Base-by-base conservation (phyloP, 1,140 invertebrate genomes). In the Drosophila fuyamai region DNA sequence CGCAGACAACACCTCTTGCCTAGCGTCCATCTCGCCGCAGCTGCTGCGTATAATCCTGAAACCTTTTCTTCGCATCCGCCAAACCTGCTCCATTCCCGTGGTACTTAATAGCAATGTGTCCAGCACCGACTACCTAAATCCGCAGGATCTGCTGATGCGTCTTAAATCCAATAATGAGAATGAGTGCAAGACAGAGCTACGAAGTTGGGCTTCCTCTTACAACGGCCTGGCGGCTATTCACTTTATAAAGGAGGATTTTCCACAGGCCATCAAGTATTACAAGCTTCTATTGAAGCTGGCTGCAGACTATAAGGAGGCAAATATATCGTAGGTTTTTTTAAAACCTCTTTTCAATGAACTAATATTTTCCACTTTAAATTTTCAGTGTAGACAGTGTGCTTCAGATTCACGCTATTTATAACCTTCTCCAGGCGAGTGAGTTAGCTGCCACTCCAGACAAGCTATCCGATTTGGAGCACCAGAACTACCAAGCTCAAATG, bases 71-170 rank as follows among this genome's bases (percentile, higher is more conserved):
- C 93, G 94, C 43, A 93, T 97, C 43, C 93, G 96, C 2, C 95
- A 96, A 92, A 95, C 95, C 1, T 97, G 96, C 89, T 95, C 94
- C 16, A 95, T 97, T 92, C 96, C 96, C 2, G 95, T 96, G 84
- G 67, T 92, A 16, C 46, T 61, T 0, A 74, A 72, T 10, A 77
- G 70, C n/a, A 76, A 63, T 29, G 70, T 65, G 8, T 43, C 68
- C 35, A 73, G 67, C 6, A 83, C 79, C 6, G 63, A 81, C 32
- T 92, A 83, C 59, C 38, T 92, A 8, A 76, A 85, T 51, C 91
- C 97, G 93, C 94, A 96, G 68, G 94, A 96, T 60, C 88, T 97
- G 2, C 77, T 96, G 43, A 93, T 94, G 7, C 94, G 95, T 48
- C 91, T 97, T 14, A 95, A 95, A 44, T 94, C 94, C 50, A 95